Percentiles rank a stretch among this genome's conserved stretches.
These are phyloP conservation scores for Autographa gamma DNA, from an alignment of 2,888 invertebrate species.

Conservation along the genomic window DNA sequence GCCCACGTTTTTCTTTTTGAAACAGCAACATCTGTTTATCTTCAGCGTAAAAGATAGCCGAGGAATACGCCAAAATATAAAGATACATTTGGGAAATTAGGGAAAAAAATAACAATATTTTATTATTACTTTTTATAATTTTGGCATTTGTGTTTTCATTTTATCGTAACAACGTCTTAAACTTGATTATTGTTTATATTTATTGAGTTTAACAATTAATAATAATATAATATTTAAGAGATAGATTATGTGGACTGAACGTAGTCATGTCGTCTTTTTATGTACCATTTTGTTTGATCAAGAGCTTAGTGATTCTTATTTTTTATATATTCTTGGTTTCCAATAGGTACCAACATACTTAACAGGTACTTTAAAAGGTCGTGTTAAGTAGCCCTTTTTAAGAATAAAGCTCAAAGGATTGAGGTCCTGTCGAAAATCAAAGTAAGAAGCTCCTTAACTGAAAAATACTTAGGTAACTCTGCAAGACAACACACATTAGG, in stretches of 20 bases:
- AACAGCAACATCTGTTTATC: conserved; percentile 39
- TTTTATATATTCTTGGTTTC: too few species aligned
- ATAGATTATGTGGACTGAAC: too few species aligned
- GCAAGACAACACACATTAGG: not conserved
- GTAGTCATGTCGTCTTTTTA: too few species aligned
- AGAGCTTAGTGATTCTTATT: too few species aligned
- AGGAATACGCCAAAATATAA: conserved; percentile 5
- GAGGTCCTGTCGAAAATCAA: not conserved
- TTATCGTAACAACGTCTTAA: not conserved
- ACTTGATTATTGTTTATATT: not conserved
- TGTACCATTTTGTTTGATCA: too few species aligned
- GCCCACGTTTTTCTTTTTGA: conserved; percentile 11
- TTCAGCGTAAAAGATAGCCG: conserved; percentile 33
- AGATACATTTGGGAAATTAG: not conserved
- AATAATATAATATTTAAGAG: too few species aligned
- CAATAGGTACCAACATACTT: not conserved
- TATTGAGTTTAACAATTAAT: too few species aligned
- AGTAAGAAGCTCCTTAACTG: not conserved
- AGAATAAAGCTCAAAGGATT: not conserved
- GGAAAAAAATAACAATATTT: conserved; percentile 6
- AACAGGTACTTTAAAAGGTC: not conserved
- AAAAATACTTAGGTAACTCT: not conserved
- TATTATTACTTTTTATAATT: not conserved
- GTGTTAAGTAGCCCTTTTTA: not conserved
- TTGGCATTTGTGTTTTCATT: not conserved